These are phyloP conservation scores for Malacoctenus gilli DNA, from an alignment of 2,797 vertebrate genomes.

Conservation along the genomic window DNA sequence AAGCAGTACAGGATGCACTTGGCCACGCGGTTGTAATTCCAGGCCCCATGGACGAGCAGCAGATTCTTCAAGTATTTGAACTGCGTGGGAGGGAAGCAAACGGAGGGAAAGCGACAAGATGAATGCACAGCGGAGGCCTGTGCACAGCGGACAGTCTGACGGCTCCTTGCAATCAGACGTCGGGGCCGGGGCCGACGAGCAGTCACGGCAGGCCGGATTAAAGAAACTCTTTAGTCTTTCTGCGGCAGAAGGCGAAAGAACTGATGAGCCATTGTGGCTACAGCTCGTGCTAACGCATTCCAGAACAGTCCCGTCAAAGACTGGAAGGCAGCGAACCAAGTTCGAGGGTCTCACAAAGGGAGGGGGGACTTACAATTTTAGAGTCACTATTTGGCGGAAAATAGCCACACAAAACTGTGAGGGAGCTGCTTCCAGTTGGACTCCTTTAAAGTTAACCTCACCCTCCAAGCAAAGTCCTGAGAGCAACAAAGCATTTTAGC, in stretches of 20 bases:
- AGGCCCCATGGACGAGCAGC: constrained; percentile 92
- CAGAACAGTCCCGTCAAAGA: constrained; percentile 50
- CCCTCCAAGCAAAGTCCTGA: too few relatives aligned
- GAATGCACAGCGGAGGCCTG: constrained; percentile 42
- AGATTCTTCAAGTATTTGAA: constrained; percentile 89
- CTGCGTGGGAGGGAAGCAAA: constrained; percentile 71
- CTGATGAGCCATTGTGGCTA: constrained; percentile 48
- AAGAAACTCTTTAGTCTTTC: constrained; percentile 61
- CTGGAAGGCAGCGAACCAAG: constrained; percentile 32
- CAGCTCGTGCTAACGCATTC: constrained; percentile 62
- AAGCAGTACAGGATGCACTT: constrained; percentile 97
- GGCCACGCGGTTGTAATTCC: constrained; percentile 94
- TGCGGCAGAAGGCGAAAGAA: constrained; percentile 41
- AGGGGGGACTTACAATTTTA: constrained; percentile 48
- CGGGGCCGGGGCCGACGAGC: constrained; percentile 43
- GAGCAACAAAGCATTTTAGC: too few relatives aligned
- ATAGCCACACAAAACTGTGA: too few relatives aligned
- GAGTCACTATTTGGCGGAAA: too few relatives aligned
- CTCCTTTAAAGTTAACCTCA: too few relatives aligned
- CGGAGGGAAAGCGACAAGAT: constrained; percentile 46
- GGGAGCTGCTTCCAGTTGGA: too few relatives aligned
- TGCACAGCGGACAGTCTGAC: constrained; percentile 41
- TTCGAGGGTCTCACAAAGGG: constrained; percentile 37
- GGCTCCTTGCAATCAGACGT: constrained; percentile 41
- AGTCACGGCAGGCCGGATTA: constrained; percentile 56